Conservation (phyloP, 2,888 invertebrate species). For the Cosmopolites sordidus region DNA sequence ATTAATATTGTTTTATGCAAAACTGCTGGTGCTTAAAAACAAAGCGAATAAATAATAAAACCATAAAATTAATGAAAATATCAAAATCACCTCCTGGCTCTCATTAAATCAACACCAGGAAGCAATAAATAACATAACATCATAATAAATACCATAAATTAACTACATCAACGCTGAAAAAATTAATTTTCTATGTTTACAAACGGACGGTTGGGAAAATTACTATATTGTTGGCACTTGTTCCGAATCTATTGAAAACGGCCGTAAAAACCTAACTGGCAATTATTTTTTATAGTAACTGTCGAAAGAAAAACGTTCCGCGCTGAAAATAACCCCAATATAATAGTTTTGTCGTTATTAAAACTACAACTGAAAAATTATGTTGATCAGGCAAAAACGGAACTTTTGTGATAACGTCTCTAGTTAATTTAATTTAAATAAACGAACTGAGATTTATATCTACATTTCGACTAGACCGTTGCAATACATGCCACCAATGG, state of each 20-base stretch:
- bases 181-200: neutral
- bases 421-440: too few relatives aligned
- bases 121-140: neutral
- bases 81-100: neutral
- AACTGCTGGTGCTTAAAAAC: too few relatives aligned
- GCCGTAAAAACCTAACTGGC: neutral
- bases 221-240: neutral
- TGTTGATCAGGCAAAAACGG: neutral
- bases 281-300: neutral
- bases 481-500: too few relatives aligned
- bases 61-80: too few relatives aligned
- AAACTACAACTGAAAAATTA: neutral
- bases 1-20: too few relatives aligned
- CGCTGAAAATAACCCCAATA: neutral
- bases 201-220: neutral
- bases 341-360: neutral
- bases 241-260: neutral
- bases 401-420: neutral
- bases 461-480: too few relatives aligned
- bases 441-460: too few relatives aligned
- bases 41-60: too few relatives aligned
- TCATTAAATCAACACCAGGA: neutral
- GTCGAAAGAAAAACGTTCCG: neutral
- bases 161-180: neutral
- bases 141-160: constrained; percentile 2